A percentile compares a stretch with the other conserved stretches of the same genome.
Conservation (phyloP, 2,113 vertebrate species). For the Ophthalmolycus amberensis region DNA sequence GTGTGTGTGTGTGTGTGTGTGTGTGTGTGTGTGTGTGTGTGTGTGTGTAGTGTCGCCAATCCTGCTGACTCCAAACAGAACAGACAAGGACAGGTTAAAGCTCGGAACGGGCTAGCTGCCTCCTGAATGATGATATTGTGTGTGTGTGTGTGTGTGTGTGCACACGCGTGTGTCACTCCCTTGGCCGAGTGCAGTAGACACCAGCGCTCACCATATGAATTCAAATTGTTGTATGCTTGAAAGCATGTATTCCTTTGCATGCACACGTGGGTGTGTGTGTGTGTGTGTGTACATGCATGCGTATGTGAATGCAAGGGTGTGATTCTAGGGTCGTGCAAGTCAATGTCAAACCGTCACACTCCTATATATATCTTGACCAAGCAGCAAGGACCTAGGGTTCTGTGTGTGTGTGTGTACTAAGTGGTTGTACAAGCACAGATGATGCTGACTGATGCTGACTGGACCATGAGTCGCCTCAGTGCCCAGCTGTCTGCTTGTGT, state of each 20-base stretch:
- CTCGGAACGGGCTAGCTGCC: slow-evolving; percentile 52
- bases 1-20: not conserved
- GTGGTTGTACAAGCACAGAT: slow-evolving; percentile 45
- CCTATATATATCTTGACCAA: slow-evolving; percentile 34
- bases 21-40: slow-evolving; percentile 5
- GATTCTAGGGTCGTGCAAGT: not conserved
- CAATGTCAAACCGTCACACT: slow-evolving; percentile 39
- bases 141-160: slow-evolving; percentile 5
- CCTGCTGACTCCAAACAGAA: slow-evolving; percentile 68
- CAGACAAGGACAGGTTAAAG: slow-evolving; percentile 72
- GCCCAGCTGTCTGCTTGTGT: slow-evolving; percentile 53
- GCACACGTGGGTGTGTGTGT: not conserved
- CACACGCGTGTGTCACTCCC: slow-evolving; percentile 15
- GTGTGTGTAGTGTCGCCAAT: slow-evolving; percentile 10
- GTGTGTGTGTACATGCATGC: not conserved
- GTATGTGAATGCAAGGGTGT: not conserved
- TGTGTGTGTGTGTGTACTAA: not conserved
- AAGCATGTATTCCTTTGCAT: not conserved
- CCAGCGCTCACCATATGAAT: slow-evolving; percentile 55
- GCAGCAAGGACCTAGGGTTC: slow-evolving; percentile 26
- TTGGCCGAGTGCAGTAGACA: slow-evolving; percentile 50
- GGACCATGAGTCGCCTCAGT: slow-evolving; percentile 58
- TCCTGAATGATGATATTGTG: slow-evolving; percentile 70
- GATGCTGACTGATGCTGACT: slow-evolving; percentile 65
- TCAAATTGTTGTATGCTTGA: slow-evolving; percentile 44